phyloP scores from a whole-genome alignment of 2,113 vertebrate genomes.

The Pelusios castaneus region DNA sequence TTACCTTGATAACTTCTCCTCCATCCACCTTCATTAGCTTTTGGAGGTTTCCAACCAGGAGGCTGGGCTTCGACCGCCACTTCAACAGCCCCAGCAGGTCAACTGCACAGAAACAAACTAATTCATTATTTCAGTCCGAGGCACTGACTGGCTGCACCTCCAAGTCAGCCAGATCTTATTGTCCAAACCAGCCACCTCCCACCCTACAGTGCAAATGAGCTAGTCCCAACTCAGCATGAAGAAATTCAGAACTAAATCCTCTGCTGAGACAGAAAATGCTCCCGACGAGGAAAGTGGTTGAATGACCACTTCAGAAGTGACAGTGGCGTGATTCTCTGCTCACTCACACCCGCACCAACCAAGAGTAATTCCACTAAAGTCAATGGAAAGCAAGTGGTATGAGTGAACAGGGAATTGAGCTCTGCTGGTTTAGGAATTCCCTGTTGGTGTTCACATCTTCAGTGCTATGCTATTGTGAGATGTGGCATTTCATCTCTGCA shows the following conservation, averaged over 20 bases:
- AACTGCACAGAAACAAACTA: neutral
- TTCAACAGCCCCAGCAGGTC: conserved; percentile 72
- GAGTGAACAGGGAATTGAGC: neutral
- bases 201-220: rapidly evolving
- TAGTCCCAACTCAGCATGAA: rapidly evolving
- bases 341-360: neutral
- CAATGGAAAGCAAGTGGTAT: neutral
- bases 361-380: neutral
- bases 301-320: neutral
- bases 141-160: rapidly evolving
- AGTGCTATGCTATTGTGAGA: too few relatives aligned
- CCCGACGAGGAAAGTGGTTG: neutral
- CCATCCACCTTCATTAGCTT: conserved; percentile 73
- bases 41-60: conserved; percentile 62
- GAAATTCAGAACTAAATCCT: neutral
- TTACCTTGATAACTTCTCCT: conserved; percentile 74
- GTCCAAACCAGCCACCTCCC: neutral
- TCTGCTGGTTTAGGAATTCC: neutral
- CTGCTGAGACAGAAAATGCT: neutral
- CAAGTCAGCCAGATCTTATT: neutral
- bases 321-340: neutral
- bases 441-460: neutral
- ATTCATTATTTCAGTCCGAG: rapidly evolving
- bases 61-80: conserved; percentile 68
- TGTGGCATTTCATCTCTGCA: too few relatives aligned